Evolutionary conservation across 2,888 invertebrate species (phyloP), one percentile per base, ranked within the genome.

Genomic region (Galeopsomyia nigrocyanea): DNA sequence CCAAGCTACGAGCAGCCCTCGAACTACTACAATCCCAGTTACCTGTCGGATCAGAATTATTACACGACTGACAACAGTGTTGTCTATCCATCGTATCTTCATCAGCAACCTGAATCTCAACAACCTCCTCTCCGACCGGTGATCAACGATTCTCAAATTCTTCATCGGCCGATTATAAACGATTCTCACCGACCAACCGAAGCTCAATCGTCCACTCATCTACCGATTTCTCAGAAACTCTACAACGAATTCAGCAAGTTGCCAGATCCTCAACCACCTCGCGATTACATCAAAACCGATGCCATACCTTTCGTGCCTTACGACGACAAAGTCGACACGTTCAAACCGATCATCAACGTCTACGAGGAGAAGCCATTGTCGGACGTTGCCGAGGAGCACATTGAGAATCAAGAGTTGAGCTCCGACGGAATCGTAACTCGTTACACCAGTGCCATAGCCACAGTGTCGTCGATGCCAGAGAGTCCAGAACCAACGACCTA

Each of bases 371-470:
- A 68, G 16, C n/a, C 17, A 3, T 56, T 46, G 49, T 49, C 58
- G 46, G 74, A 22, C 61, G 13, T 56, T 2, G 13, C 51, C 13
- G 82, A 82, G 39, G 78, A 80, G 50, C 80, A 84, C 47, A 85
- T 85, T 10, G 77, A 83, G 60, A 86, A 86, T 66, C 86, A 86
- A 66, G 85, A 86, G 39, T 84, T 86, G 62, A 82, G 84, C 17
- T 75, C 82, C 0, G 84, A 84, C 2, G 84, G 85, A 0, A 77
- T 86, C 0, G 82, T 86, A 0, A 86, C 86, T 7, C 80, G 85
- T 19, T 85, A 86, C 64, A 78, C 86, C 0, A 82, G 83, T 60
- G 86, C 85, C 3, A 82, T 86, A 13, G 86, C 79, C 3, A 86
- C 86, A 0, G 80, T 86, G 3, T 82, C 83, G 0, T 80, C 83